These are phyloP conservation scores for Ceraclea dissimilis DNA, from an alignment of 2,888 invertebrate species.

Conservation along the genomic window DNA sequence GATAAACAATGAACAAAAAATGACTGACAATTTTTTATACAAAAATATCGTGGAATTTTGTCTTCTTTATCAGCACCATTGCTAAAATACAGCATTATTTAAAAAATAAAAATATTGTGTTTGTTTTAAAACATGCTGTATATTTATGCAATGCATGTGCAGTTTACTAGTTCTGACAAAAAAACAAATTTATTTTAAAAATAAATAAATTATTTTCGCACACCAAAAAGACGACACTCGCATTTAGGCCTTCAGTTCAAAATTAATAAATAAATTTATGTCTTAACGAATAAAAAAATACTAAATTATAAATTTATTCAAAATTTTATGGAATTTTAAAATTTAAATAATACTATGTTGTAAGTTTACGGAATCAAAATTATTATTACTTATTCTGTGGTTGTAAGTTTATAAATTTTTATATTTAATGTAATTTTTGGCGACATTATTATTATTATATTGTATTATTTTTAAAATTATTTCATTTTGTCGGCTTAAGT, in stretches of 20 bases:
- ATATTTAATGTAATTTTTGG: constrained; percentile 19
- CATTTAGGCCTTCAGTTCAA: constrained; percentile 62
- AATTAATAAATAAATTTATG: constrained; percentile 37
- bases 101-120: too few species aligned
- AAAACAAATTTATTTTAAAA: constrained; percentile 10
- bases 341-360: constrained; percentile 19
- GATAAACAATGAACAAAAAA: too few species aligned
- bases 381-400: constrained; percentile 25
- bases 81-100: too few species aligned
- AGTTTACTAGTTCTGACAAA: too few species aligned
- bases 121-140: too few species aligned
- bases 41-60: too few species aligned
- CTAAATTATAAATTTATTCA: constrained; percentile 24
- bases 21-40: too few species aligned
- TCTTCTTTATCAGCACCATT: too few species aligned
- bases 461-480: constrained; percentile 11
- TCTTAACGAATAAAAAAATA: constrained; percentile 23
- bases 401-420: constrained; percentile 25
- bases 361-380: constrained; percentile 26
- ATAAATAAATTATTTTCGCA: constrained; percentile 32
- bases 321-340: constrained; percentile 26
- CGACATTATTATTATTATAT: constrained; percentile 9
- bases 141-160: too few species aligned
- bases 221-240: constrained; percentile 59
- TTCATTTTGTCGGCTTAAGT: constrained; percentile 10